Conservation (phyloP, 2,797 vertebrate species). For the Champsocephalus gunnari region DNA sequence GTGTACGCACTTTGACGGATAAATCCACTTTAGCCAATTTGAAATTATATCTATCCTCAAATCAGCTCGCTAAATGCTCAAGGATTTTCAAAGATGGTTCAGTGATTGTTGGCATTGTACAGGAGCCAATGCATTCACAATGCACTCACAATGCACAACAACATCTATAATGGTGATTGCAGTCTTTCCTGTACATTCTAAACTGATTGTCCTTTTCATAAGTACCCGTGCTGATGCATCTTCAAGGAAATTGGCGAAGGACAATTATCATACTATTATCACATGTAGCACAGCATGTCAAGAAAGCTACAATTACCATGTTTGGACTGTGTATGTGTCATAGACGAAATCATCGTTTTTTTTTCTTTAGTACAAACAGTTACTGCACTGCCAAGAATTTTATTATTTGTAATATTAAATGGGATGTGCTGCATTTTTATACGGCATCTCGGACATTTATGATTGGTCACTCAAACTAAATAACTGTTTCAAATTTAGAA, state of each 20-base stretch:
- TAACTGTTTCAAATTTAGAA: no score
- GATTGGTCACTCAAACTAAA: no score
- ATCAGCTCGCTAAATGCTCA: not conserved
- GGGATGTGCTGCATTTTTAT: no score
- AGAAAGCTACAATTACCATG: not conserved
- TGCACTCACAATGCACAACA: not conserved
- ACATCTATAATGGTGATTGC: conserved; percentile 2
- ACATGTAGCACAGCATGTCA: not conserved
- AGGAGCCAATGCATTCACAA: not conserved
- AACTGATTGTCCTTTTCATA: not conserved
- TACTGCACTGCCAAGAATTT: no score
- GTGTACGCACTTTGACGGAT: not conserved
- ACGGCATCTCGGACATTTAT: no score
- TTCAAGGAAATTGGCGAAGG: not conserved
- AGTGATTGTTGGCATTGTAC: not conserved
- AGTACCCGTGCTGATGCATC: not conserved
- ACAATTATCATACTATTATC: not conserved
- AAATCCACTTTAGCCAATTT: not conserved
- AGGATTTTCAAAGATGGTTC: not conserved
- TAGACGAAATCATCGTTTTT: not conserved
- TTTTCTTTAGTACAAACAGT: no score
- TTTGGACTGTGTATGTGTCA: not conserved
- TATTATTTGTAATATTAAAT: no score
- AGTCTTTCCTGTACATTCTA: not conserved
- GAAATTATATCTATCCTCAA: not conserved